These are phyloP conservation scores for Salpingus planirostris DNA, from an alignment of 2,888 invertebrate species.

Conservation along the genomic window DNA sequence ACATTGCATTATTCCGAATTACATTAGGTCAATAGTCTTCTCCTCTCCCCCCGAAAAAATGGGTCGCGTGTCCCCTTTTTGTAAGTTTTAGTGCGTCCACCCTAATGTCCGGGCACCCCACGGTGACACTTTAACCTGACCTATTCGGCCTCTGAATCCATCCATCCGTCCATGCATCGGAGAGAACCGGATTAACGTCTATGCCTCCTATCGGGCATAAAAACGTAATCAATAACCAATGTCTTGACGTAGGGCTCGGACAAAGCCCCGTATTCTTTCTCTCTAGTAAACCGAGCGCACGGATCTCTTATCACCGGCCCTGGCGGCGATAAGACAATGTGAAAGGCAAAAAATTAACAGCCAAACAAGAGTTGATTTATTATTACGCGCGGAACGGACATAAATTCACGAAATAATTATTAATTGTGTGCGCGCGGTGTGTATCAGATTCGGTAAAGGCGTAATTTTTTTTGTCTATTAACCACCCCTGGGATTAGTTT, in stretches of 20 bases:
- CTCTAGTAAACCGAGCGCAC: too few species aligned
- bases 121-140: constrained; percentile 7
- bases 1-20: constrained; percentile 35
- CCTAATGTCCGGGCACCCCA: constrained; percentile 33
- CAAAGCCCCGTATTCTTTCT: too few species aligned
- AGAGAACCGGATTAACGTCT: not conserved
- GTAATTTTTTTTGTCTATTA: too few species aligned
- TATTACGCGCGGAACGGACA: not conserved
- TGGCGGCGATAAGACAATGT: too few species aligned
- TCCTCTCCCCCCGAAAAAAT: constrained; percentile 15
- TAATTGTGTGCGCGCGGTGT: not conserved
- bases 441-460: too few species aligned
- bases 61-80: constrained; percentile 41
- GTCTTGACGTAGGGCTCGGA: not conserved
- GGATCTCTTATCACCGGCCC: too few species aligned
- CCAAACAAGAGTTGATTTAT: too few species aligned
- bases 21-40: constrained; percentile 32
- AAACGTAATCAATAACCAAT: not conserved
- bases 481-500: too few species aligned
- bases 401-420: not conserved
- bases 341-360: too few species aligned
- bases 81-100: constrained; percentile 39
- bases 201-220: not conserved
- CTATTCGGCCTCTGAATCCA: not conserved
- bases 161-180: not conserved